Evolutionary conservation across 2,888 invertebrate species (phyloP), one percentile per base, ranked within the genome.

Genomic region (Drosophila acutilabella): DNA sequence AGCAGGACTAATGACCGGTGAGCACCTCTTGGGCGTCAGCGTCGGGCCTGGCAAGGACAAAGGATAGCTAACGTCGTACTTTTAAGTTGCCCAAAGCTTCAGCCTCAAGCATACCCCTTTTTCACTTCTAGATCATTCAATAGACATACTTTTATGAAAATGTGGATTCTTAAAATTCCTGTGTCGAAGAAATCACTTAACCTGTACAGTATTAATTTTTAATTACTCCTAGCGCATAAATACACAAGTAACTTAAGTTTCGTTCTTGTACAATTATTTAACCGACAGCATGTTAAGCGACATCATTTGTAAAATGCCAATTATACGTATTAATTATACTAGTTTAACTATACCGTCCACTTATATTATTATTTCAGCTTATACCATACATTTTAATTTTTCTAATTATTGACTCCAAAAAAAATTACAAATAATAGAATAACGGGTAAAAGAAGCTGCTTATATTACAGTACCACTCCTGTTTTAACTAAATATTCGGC

Each of bases 1-100:
- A 70, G 94, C 95, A 41, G 94, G 95, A 64, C 93, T 96, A 51
- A 94, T 96, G 94, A 94, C 95, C 71, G 94, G 95, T 64, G 95
- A 95, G 86, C 95, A 95, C 92, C 93, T 95, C 83, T 93, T 95
- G 75, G 93, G 93, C 67, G 92, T 93, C 23, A 92, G 92, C 69
- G 93, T 93, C 14, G 92, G 92, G 5, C 87, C 92, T 33, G 92
- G 92, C 70, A 92, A 91, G 78, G 91, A 91, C 48, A 91, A 91
- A 65, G 92, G 92, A 91, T 92, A 92, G 91, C 92, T 92, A 89
- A 76, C 85, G 77, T 71, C 83, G 50, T 92, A 91, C 71, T 92
- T 92, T 78, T 92, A 92, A 90, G 78, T 79, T 80, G 70, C 64
- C 71, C 44, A 51, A 30, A 13, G 38, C 26, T 11, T 36, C 13